phyloP scores from a whole-genome alignment of 2,888 invertebrate species.

The Coremacera marginata region DNA sequence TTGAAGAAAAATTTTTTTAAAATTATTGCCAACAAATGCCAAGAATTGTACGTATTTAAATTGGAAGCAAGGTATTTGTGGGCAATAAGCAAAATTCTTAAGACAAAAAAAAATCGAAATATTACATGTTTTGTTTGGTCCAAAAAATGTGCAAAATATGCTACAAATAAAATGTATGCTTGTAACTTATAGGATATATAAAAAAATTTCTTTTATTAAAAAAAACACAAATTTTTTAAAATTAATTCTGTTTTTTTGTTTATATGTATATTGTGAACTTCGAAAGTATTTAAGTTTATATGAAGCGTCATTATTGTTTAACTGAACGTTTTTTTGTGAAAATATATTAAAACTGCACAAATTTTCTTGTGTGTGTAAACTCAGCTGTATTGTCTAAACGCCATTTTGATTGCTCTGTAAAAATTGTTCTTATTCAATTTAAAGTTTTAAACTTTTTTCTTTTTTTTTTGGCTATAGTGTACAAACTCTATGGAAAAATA shows the following conservation, averaged over 20 bases:
- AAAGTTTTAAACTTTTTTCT: not conserved
- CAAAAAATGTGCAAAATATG: slow-evolving; percentile 33
- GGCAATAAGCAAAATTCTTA: not conserved
- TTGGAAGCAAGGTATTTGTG: slow-evolving; percentile 7
- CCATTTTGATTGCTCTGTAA: too few species aligned
- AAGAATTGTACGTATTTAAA: slow-evolving; percentile 41
- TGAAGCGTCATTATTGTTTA: too few species aligned
- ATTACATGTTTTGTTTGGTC: slow-evolving; percentile 20
- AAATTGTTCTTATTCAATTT: too few species aligned
- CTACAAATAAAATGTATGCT: not conserved
- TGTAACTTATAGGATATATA: slow-evolving; percentile 8
- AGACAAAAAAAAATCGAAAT: not conserved
- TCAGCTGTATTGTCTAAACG: too few species aligned
- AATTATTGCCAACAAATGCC: slow-evolving; percentile 24
- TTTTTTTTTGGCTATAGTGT: not conserved
- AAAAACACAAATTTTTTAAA: not conserved
- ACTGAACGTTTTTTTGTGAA: too few species aligned
- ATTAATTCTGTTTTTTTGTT: not conserved
- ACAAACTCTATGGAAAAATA: not conserved
- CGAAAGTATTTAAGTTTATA: too few species aligned
- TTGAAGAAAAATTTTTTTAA: slow-evolving; percentile 33
- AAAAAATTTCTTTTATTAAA: not conserved
- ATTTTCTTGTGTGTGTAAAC: too few species aligned
- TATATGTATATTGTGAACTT: too few species aligned
- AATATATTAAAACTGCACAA: too few species aligned